These are phyloP conservation scores for Lepidurus arcticus DNA, from an alignment of 1,140 invertebrate species.

Conservation along the genomic window DNA sequence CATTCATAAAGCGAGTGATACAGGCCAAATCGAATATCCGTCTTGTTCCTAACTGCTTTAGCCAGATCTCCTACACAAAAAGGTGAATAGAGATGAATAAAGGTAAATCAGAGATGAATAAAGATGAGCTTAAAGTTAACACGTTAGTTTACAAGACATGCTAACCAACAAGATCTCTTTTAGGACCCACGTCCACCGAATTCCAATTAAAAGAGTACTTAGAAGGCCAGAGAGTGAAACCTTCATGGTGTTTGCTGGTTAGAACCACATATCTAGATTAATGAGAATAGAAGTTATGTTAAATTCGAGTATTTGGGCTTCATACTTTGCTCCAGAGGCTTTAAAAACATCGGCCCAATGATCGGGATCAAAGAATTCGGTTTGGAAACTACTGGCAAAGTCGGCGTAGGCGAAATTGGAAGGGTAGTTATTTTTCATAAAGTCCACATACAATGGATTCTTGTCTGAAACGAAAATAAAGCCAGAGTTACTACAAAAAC, in stretches of 20 bases:
- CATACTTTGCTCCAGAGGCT: constrained; percentile 67
- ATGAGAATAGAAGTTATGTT: background rate
- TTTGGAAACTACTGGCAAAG: constrained; percentile 72
- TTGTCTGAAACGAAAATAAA: constrained; percentile 21
- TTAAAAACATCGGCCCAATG: constrained; percentile 69
- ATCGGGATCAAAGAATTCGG: constrained; percentile 72
- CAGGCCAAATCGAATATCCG: constrained; percentile 68
- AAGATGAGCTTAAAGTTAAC: no score
- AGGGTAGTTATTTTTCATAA: constrained; percentile 69
- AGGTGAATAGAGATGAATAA: background rate
- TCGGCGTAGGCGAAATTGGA: constrained; percentile 80
- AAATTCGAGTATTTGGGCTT: background rate
- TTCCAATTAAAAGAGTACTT: constrained; percentile 85
- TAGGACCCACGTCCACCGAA: constrained; percentile 74
- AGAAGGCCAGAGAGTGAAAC: constrained; percentile 83
- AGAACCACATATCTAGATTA: constrained; percentile 71
- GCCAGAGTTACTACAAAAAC: background rate
- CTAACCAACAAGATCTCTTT: constrained; percentile 67
- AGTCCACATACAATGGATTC: constrained; percentile 44
- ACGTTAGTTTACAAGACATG: background rate
- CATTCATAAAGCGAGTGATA: constrained; percentile 89
- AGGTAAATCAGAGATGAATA: no score
- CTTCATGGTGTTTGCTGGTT: constrained; percentile 91
- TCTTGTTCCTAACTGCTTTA: constrained; percentile 56
- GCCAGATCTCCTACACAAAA: constrained; percentile 59